Evolutionary conservation across 2,888 invertebrate genomes (phyloP), one percentile per base, ranked within the genome.

Genomic region (Aspidiotus destructor): DNA sequence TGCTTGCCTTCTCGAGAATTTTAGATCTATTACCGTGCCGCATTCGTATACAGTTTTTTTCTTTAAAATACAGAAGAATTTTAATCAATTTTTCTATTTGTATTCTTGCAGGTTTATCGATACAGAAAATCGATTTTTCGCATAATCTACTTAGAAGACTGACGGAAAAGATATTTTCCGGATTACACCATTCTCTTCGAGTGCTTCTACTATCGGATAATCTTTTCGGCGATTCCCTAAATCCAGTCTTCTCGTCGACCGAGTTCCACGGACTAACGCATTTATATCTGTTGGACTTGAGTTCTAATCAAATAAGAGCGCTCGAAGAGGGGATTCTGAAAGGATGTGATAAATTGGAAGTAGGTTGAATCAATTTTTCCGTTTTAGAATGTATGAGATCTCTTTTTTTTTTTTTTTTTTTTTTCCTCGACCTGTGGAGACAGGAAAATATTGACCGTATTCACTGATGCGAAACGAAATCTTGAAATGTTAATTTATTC

Each of bases 221-320:
- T 76, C 79, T 90, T n/a, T 81, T 94, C 41, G 93, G 93, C 1
- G 92, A 93, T 76, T 90, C 88, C 74, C 79, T 93, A 41, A 93
- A 92, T 78, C 93, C 93, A 0, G 91, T 93, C 73, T 93, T 93
- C 77, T 89, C 91, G 17, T 88, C 88, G 55, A 86, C 86, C 42
- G 92, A 92, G 77, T 85, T 93, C 71, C 88, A 89, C 73, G 86
- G 87, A 15, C 78, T 93, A 71, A 83, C 83, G 6, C 84, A 86
- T 70, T 79, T 93, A 68, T 83, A 85, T 74, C 78, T 87, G 52
- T 78, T 94, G 69, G 91, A 92, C 76, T 79, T 94, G 57, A 87
- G 88, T 65, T 86, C 86, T 9, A 94, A 94, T 75, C 84, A 83
- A 70, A 86, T 94, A 65, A 84, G 87, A 74, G 87, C 88, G 0